Evolutionary conservation across 2,797 vertebrate species (phyloP), one percentile per base, ranked within the genome.

Genomic region (Gambelia wislizenii): DNA sequence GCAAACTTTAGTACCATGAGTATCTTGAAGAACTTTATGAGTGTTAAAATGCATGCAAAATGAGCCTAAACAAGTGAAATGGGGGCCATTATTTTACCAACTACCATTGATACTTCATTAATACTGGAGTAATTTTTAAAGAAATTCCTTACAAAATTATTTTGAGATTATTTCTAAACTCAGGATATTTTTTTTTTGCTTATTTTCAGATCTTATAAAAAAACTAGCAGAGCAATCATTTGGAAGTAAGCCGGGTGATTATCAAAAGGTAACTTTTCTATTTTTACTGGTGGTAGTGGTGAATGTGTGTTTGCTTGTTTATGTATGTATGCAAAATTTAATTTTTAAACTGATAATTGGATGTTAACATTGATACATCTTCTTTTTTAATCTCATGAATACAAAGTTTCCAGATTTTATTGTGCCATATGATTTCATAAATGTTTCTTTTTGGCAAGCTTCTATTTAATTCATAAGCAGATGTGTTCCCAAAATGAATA

Each of bases 211-310:
- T 91, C 94, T 96, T 91, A 20, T 97, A 83, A 96, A 87, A 96
- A 96, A 97, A 92, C 1, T 97, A 93, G 85, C 96, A 87, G 94
- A 96, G 83, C 96, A 96, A 91, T 94, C 96, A 84, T 95, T 95
- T 94, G 96, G 96, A 86, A 89, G 90, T 86, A 72, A 94, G 64
- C 88, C 94, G 52, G 90, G 82, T 22, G 94, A 98, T 92, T 97
- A 97, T 93, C 93, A 97, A n/a, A 96, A 97, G 97, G 97, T 98
- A 97, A 97, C 75, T 90, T 95, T 54, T 94, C 80, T 92, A 0
- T n/a, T 25, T 93, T 47, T 92, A 61, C 89, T 61, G 90, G 4
- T 36, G 22, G 12, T 47, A 42, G 42, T 76, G n/a, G 10, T 4
- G 9, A 67, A 33, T 33, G 10, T 67, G 30, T 64, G n/a, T 44